Evolutionary conservation across 2,113 vertebrate species (phyloP), one percentile per base, ranked within the genome.

Genomic region (Ammodramus savannarum): DNA sequence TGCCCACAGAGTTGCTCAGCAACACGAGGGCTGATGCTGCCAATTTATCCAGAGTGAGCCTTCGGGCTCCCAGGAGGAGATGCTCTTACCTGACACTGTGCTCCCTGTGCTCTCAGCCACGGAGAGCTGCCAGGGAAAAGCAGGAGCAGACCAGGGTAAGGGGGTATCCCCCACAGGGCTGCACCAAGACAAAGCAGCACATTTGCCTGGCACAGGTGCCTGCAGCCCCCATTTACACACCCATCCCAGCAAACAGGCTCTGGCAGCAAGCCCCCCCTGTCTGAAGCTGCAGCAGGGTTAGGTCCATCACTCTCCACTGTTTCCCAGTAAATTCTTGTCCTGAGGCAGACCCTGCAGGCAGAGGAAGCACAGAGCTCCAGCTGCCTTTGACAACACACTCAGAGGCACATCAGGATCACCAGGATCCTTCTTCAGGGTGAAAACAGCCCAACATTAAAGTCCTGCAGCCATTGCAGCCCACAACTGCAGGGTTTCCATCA

Each of bases 1-100:
- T 93, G 85, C 85, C 66, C 62, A 54, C 5, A 3, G 39, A 65
- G 82, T 29, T 79, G 82, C 82, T 87, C 91, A 90, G 93, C 93
- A 87, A 51, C 82, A 95, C 46, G 25, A 68, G 43, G 48, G 31
- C 75, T 68, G 31, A 55, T 12, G 16, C 5, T 19, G 54, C 9
- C 52, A 39, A 34, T 89, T 83, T 25, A 52, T 8, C 18, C 25
- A 21, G 25, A 38, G 34, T 1, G 5, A 93, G 59, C 63, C 58
- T 48, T 55, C 0, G 0, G 39, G 63, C 41, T 80, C 41, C 65
- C 46, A 25, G 67, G 69, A 74, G 58, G 29, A 68, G 43, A 67
- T 63, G 85, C 51, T 91, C 78, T 67, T 38, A 29, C 41, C 34
- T 77, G 62, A 38, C 39, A 13, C 12, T 10, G 11, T 18, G 18